phyloP scores from a whole-genome alignment of 2,888 invertebrate genomes.

The Lottia scabra region DNA sequence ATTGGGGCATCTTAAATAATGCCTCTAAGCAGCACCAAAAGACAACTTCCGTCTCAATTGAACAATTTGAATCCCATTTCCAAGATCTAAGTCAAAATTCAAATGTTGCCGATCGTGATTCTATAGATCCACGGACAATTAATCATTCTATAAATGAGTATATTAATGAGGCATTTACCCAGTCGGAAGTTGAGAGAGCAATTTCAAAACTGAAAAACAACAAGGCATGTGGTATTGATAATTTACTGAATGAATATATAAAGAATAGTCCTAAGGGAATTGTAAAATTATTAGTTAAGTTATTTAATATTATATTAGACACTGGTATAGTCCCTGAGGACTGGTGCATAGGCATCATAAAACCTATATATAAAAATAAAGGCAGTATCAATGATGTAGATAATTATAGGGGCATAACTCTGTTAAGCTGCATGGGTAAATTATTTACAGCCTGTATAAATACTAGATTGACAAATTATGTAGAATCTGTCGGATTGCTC shows the following conservation, averaged over 20 bases:
- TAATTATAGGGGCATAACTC: slow-evolving; percentile 14
- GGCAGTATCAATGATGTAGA: slow-evolving; percentile 8
- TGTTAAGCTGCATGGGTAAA: slow-evolving; percentile 5
- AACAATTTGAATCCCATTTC: too few species aligned
- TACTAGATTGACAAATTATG: not conserved
- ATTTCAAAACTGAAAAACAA: slow-evolving; percentile 9
- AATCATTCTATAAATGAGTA: not conserved
- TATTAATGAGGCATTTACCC: not conserved
- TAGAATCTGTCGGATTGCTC: not conserved
- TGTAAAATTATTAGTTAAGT: slow-evolving; percentile 4
- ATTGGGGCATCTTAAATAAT: too few species aligned
- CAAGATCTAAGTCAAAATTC: too few species aligned
- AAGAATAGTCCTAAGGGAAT: not conserved
- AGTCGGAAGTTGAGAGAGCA: slow-evolving; percentile 7
- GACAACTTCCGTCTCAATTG: too few species aligned
- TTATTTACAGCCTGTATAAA: slow-evolving; percentile 7
- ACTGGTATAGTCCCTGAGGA: slow-evolving; percentile 7
- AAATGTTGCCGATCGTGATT: too few species aligned
- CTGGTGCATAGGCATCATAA: slow-evolving; percentile 10
- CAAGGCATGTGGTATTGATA: slow-evolving; percentile 12
- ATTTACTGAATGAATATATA: slow-evolving; percentile 18
- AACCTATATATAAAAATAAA: slow-evolving; percentile 12
- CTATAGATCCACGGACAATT: too few species aligned
- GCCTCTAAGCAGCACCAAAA: not conserved
- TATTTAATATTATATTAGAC: slow-evolving; percentile 18